Conservation (phyloP, 2,113 vertebrate species). For the Merops nubicus region DNA sequence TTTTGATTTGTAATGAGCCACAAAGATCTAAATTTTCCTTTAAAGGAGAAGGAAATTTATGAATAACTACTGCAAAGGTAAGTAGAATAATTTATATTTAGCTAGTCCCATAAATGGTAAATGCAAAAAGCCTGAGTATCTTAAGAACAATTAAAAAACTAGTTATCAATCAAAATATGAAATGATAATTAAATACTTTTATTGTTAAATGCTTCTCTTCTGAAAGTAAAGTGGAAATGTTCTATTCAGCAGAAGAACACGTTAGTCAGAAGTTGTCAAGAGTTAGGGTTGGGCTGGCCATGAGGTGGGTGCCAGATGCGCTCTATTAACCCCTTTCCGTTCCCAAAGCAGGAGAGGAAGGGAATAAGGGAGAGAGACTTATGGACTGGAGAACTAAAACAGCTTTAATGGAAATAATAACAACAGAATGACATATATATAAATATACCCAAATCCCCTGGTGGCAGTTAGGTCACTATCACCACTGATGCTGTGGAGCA, state of each 20-base stretch:
- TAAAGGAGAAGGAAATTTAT: not conserved
- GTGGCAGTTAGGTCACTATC: not conserved
- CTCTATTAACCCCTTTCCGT: not conserved
- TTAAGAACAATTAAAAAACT: not conserved
- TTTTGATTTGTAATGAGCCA: not conserved
- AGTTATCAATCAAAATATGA: not conserved
- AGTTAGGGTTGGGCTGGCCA: not conserved
- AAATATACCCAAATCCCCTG: not conserved
- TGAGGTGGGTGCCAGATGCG: not conserved
- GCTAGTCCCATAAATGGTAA: not conserved
- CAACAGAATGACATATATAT: not conserved
- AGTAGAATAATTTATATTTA: not conserved
- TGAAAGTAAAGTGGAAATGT: not conserved
- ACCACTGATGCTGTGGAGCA: not conserved
- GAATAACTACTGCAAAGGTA: not conserved
- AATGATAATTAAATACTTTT: not conserved
- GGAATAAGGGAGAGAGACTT: too few relatives aligned
- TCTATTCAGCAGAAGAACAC: not conserved
- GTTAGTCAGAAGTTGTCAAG: not conserved
- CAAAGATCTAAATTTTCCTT: not conserved
- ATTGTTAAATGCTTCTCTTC: not conserved
- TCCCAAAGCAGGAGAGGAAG: not conserved
- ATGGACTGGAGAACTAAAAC: not conserved
- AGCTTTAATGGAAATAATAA: not conserved
- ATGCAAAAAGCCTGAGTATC: not conserved